These are phyloP conservation scores for Hippocampus comes DNA, from an alignment of 2,113 vertebrate genomes.

Conservation along the genomic window DNA sequence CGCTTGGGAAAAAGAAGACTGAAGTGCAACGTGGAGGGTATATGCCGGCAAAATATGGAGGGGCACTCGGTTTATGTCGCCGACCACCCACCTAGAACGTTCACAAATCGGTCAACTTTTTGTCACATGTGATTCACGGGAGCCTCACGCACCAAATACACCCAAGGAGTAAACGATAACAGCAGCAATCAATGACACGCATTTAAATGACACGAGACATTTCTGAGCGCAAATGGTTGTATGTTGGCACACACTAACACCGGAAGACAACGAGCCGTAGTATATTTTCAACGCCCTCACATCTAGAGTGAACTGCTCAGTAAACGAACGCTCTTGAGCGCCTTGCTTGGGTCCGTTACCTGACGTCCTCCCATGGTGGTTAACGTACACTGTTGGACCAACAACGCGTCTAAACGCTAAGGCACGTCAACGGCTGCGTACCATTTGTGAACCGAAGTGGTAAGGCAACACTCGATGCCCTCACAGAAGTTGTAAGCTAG, in stretches of 20 bases:
- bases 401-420: slow-evolving; percentile 3
- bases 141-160: neutral
- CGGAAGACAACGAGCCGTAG: slow-evolving; percentile 23
- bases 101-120: neutral
- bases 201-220: neutral
- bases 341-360: slow-evolving; percentile 21
- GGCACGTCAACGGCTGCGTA: slow-evolving; percentile 28
- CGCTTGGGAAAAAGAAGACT: neutral
- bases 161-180: neutral
- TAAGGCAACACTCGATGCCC: slow-evolving; percentile 44
- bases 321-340: slow-evolving; percentile 35
- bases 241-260: slow-evolving; percentile 1
- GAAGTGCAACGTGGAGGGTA: neutral
- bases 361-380: slow-evolving; percentile 28
- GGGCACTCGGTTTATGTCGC: slow-evolving; percentile 36
- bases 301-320: slow-evolving; percentile 27
- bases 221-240: neutral
- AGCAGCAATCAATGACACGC: neutral
- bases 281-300: slow-evolving; percentile 37
- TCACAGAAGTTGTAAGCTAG: neutral
- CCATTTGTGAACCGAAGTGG: slow-evolving; percentile 46
- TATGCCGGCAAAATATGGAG: slow-evolving; percentile 43
- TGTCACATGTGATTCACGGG: neutral
- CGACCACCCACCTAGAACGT: neutral
- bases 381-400: slow-evolving; percentile 25